Percentiles rank a stretch among this genome's conserved stretches.
Conservation (phyloP, 2,888 invertebrate species). For the Meteorus colon region DNA sequence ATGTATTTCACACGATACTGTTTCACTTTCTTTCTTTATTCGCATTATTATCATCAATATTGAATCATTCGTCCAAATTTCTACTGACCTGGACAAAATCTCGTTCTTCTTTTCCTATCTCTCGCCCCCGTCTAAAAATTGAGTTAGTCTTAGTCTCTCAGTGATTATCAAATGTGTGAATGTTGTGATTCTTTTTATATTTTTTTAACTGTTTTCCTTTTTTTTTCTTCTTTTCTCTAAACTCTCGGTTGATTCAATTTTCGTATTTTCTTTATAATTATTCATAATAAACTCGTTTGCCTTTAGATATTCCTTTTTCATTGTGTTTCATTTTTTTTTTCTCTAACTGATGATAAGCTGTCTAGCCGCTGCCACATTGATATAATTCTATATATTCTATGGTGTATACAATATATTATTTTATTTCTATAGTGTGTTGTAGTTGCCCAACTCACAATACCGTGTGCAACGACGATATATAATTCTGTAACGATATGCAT, state of each 20-base stretch:
- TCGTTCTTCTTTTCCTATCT: not conserved
- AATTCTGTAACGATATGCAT: slow-evolving; percentile 44
- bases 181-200: slow-evolving; percentile 61
- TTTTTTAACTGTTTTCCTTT: slow-evolving; percentile 50
- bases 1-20: not conserved
- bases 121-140: slow-evolving; percentile 56
- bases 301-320: slow-evolving; percentile 26
- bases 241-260: slow-evolving; percentile 29
- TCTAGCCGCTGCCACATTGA: slow-evolving; percentile 67
- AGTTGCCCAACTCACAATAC: slow-evolving; percentile 40
- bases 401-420: slow-evolving; percentile 38
- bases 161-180: slow-evolving; percentile 72
- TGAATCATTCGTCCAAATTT: slow-evolving; percentile 11
- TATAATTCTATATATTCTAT: slow-evolving; percentile 40
- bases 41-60: not conserved
- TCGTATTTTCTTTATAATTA: slow-evolving; percentile 35
- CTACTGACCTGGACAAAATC: not conserved
- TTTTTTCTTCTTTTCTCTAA: slow-evolving; percentile 52
- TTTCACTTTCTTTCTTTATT: not conserved
- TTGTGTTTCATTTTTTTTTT: slow-evolving; percentile 54
- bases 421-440: slow-evolving; percentile 33
- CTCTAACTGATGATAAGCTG: slow-evolving; percentile 64
- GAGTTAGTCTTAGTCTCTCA: slow-evolving; percentile 74
- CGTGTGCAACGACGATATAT: slow-evolving; percentile 34
- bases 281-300: slow-evolving; percentile 40